Conservation (phyloP, 2,888 invertebrate genomes). For the Neoscelio sp. region DNA sequence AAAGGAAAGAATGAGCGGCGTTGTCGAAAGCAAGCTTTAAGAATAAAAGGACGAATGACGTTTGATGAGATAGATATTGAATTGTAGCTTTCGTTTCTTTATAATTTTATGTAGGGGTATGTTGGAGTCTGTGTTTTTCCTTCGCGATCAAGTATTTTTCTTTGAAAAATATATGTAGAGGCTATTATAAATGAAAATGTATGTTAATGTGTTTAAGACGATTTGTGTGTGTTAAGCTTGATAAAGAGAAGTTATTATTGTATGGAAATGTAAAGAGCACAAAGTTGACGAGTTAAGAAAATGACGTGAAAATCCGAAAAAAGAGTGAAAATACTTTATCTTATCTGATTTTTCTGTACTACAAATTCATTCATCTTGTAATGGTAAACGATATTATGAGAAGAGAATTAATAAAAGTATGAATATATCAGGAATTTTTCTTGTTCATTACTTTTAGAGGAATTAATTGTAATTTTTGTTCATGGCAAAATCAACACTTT, state of each 20-base stretch:
- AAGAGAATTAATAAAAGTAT: constrained; percentile 70
- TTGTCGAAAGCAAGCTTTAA: constrained; percentile 18
- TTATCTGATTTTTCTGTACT: constrained; percentile 47
- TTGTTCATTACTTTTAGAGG: constrained; percentile 2
- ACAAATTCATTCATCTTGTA: constrained; percentile 56
- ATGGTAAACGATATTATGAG: constrained; percentile 62
- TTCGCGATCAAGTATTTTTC: not conserved
- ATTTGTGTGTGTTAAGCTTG: constrained; percentile 27
- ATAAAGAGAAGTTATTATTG: constrained; percentile 22
- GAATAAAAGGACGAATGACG: constrained; percentile 15
- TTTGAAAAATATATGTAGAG: constrained; percentile 26
- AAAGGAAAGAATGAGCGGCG: constrained; percentile 5
- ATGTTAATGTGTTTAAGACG: constrained; percentile 38
- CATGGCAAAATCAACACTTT: not conserved
- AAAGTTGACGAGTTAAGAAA: constrained; percentile 26
- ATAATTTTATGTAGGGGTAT: not conserved
- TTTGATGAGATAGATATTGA: constrained; percentile 24
- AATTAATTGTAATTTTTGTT: no score
- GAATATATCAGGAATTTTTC: constrained; percentile 30
- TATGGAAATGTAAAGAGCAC: constrained; percentile 41
- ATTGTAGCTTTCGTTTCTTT: constrained; percentile 9
- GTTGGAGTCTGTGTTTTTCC: constrained; percentile 3
- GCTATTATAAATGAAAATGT: constrained; percentile 38
- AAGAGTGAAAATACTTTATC: constrained; percentile 30
- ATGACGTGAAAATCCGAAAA: constrained; percentile 4